These are phyloP conservation scores for Eurytoma californica DNA, from an alignment of 2,888 invertebrate genomes.

Conservation along the genomic window DNA sequence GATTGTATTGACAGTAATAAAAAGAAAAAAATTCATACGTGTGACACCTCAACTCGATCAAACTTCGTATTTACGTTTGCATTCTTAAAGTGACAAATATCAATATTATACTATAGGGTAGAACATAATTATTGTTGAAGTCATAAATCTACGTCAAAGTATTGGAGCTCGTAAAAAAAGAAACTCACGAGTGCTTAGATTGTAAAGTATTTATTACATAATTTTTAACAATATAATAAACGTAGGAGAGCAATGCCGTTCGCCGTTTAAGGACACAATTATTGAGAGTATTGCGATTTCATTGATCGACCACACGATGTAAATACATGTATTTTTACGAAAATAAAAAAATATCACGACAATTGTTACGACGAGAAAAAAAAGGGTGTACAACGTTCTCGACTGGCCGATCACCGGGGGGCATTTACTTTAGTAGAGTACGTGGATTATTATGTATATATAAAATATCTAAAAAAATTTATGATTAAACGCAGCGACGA, in stretches of 20 bases:
- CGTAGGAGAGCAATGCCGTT: constrained; percentile 1
- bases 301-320: constrained; percentile 47
- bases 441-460: constrained; percentile 43
- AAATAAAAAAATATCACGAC: constrained; percentile 16
- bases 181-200: constrained; percentile 3
- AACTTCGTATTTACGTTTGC: too few species aligned
- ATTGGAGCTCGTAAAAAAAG: neutral
- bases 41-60: too few species aligned
- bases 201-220: constrained; percentile 25
- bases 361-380: neutral
- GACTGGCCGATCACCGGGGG: constrained; percentile 45
- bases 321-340: constrained; percentile 53
- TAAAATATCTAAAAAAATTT: constrained; percentile 26
- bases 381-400: constrained; percentile 21
- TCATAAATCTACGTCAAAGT: constrained; percentile 3
- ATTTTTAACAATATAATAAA: neutral
- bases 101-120: too few species aligned
- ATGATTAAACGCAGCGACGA: constrained; percentile 41
- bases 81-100: too few species aligned
- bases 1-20: neutral
- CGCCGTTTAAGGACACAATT: constrained; percentile 14
- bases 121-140: constrained; percentile 13
- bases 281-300: constrained; percentile 37
- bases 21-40: neutral
- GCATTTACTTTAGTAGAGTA: constrained; percentile 53